Base-by-base conservation (phyloP, 1,140 invertebrate genomes). In the Penaeus vannamei region DNA sequence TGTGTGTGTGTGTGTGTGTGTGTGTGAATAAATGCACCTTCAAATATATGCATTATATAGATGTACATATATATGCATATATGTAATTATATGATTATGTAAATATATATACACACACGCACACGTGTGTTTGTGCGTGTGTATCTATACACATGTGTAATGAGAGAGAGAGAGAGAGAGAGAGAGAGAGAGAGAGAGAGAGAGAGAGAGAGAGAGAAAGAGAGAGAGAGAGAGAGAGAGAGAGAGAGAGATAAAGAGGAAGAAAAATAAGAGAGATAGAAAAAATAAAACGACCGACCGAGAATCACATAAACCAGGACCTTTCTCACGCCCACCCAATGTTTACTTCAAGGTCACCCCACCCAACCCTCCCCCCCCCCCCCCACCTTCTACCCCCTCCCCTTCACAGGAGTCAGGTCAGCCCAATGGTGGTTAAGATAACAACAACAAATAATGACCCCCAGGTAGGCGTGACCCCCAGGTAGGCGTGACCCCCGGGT, bases 41-140 rank as follows among this genome's bases (percentile, higher is more conserved):
- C n/a, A n/a, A n/a, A 8, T 72, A 72, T 72, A 72, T 72, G n/a
- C n/a, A 72, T 72, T n/a, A 72, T 72, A 72, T 72, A 72, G 17
- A 72, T 72, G n/a, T 72, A 72, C n/a, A 72, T 72, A n/a, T n/a
- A 72, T 72, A 72, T n/a, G n/a, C 32, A 72, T n/a, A n/a, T n/a
- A n/a, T n/a, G 23, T n/a, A n/a, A 69, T n/a, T 69, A 69, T 69
- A 69, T 69, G 29, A n/a, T n/a, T 69, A 69, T 69, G 29, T 19
- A 69, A 8, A 69, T 26, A 69, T 26, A 69, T 26, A 69, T 26
- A 69, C 20, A 69, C 20, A 69, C 20, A 69, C 29, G 29, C 29
- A 69, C 29, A 69, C 29, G 29, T 69, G 29, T 69, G 29, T 69
- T 26, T 69, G 29, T 69, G 29, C 29, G 29, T 69, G 29, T 69